Conservation (phyloP, 2,888 invertebrate species). For the Cheilosia scutellata region DNA sequence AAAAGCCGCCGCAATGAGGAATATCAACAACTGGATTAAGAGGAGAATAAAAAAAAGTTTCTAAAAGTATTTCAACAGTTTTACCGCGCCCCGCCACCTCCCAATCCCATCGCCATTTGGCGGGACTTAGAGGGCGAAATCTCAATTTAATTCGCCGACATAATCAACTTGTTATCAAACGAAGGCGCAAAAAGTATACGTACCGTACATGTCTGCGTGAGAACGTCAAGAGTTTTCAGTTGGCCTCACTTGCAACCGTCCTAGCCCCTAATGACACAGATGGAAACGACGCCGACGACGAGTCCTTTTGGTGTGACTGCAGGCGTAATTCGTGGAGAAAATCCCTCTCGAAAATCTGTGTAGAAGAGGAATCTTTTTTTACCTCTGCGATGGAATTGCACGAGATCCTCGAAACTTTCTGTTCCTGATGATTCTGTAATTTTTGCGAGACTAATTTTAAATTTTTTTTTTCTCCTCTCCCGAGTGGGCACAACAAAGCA, state of each 20-base stretch:
- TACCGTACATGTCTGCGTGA: slow-evolving; percentile 5
- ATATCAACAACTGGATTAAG: slow-evolving; percentile 41
- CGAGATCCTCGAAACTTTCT: slow-evolving; percentile 25
- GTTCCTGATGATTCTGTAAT: slow-evolving; percentile 32
- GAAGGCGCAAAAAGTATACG: neutral
- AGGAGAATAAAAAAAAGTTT: slow-evolving; percentile 6
- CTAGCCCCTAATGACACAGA: slow-evolving; percentile 38
- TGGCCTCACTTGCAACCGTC: slow-evolving; percentile 9
- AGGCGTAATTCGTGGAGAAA: slow-evolving; percentile 3
- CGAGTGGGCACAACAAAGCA: neutral
- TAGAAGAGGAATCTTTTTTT: slow-evolving; percentile 2
- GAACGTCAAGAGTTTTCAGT: slow-evolving; percentile 34
- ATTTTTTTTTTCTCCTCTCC: slow-evolving; percentile 11
- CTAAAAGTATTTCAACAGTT: slow-evolving; percentile 43
- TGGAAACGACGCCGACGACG: neutral
- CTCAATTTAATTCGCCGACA: slow-evolving; percentile 33
- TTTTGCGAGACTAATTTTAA: slow-evolving; percentile 40
- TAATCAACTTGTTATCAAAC: slow-evolving; percentile 48
- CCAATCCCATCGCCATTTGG: neutral
- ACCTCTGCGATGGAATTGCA: slow-evolving; percentile 5
- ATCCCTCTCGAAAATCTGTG: slow-evolving; percentile 3
- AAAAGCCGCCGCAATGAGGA: slow-evolving; percentile 8
- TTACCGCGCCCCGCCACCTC: neutral
- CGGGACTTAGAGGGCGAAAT: neutral
- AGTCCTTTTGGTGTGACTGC: slow-evolving; percentile 4